These are phyloP conservation scores for Troides helena DNA, from an alignment of 2,888 invertebrate species.

Conservation along the genomic window DNA sequence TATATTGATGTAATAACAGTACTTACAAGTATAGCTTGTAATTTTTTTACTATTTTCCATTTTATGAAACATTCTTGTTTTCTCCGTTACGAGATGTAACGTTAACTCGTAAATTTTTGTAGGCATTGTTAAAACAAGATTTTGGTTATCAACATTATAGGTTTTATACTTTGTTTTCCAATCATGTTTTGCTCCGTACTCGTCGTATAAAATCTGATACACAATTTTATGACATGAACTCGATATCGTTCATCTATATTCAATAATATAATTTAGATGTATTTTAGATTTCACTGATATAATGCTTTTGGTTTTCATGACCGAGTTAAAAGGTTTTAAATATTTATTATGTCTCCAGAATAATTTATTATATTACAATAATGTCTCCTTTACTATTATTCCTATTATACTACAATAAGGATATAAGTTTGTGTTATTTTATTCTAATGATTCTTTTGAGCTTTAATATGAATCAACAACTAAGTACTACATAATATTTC, in stretches of 20 bases:
- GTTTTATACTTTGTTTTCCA: constrained; percentile 13
- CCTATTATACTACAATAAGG: too few species aligned
- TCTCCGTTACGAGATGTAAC: constrained; percentile 1
- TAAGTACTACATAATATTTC: too few species aligned
- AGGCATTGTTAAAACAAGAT: constrained; percentile 9
- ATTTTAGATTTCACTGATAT: too few species aligned
- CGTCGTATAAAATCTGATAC: not conserved
- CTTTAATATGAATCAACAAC: too few species aligned
- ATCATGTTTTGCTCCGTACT: not conserved
- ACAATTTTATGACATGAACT: not conserved
- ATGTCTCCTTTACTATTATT: too few species aligned
- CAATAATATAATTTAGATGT: not conserved
- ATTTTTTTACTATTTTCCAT: not conserved
- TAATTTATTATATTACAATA: too few species aligned
- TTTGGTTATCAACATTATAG: constrained; percentile 11
- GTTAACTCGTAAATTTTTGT: constrained; percentile 15
- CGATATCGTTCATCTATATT: not conserved
- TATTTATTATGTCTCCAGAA: too few species aligned
- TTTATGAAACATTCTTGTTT: not conserved
- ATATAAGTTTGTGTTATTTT: too few species aligned
- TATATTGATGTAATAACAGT: not conserved
- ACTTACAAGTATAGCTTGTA: not conserved
- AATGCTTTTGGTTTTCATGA: too few species aligned
- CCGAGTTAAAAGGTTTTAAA: too few species aligned
- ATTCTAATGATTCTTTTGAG: too few species aligned